Evolutionary conservation across 2,888 invertebrate genomes (phyloP), one percentile per base, ranked within the genome.

Genomic region (Stegophylla sp.): DNA sequence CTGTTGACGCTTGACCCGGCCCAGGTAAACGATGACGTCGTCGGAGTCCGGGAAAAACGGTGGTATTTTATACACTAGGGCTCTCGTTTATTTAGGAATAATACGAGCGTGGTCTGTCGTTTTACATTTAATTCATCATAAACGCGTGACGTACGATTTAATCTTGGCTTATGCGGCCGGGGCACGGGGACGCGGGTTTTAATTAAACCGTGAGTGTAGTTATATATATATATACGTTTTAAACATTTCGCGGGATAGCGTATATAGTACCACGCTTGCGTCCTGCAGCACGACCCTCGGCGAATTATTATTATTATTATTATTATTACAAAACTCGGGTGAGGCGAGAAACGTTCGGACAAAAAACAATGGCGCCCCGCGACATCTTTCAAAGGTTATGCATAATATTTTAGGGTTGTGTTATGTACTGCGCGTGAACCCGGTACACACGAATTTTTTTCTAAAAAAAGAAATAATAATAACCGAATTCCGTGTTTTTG

Each of bases 81-180:
- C 4, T 63, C 1, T 1, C 15, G 13, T 41, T 71, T 4, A 10
- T 41, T 23, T 41, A 3, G 9, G 41, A 15, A 20, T 20, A 23
- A 5, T 34, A 1, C 23, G 15, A 4, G n/a, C 20, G 17, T 20
- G 48, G n/a, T 17, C 3, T 15, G 15, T 41, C 23, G 15, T 71
- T 23, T 23, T 23, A 56, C 3, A 13, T 56, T 53, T 43, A 76
- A 76, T 67, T 64, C 66, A n/a, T 76, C 66, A 67, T 76, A 66
- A 53, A 66, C 56, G 48, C 56, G 13, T n/a, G 45, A 61, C 34
- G 66, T 56, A 66, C 56, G 26, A 28, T 67, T 76, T 66, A 76
- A 67, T 76, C 56, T 56, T n/a, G 56, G 56, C 53, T 53, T 43
- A 23, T 34, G 34, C 7, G 34, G 4, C 34, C 17, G 28, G 15